A percentile compares a stretch with the other conserved stretches of the same genome.
Evolutionary conservation across 2,888 invertebrate species (phyloP).

Genomic region (Caradrina clavipalpis): DNA sequence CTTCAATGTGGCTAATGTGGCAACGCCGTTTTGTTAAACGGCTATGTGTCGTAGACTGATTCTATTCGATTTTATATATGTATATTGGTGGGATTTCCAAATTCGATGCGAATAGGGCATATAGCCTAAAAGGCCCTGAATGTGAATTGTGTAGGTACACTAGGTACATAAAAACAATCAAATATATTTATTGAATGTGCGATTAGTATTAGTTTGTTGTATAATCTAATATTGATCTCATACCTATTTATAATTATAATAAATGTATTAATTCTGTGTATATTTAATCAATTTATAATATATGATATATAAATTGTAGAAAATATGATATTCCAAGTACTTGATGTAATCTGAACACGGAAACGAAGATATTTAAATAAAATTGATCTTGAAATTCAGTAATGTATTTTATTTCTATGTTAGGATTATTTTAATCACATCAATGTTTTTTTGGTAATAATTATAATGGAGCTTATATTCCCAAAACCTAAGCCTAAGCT

Average conservation of each 20-base stretch:
- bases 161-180: background rate
- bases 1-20: background rate
- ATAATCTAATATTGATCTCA: background rate
- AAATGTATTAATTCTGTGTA: constrained; percentile 14
- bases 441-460: too few species aligned
- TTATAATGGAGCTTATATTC: too few species aligned
- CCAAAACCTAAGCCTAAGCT: too few species aligned
- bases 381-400: constrained; percentile 9
- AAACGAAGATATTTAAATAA: constrained; percentile 47
- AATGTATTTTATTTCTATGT: background rate
- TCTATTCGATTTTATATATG: background rate
- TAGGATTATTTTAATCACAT: background rate
- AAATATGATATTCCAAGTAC: constrained; percentile 11
- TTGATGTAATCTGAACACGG: constrained; percentile 14
- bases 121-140: background rate
- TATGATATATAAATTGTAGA: too few species aligned
- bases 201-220: background rate
- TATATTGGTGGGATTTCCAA: background rate
- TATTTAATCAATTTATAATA: too few species aligned
- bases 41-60: too few species aligned
- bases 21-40: background rate
- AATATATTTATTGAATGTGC: background rate
- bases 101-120: background rate
- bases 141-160: too few species aligned
- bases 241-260: background rate